Evolutionary conservation across 2,113 vertebrate species (phyloP), one percentile per base, ranked within the genome.

Genomic region (Toxotes chatareus): DNA sequence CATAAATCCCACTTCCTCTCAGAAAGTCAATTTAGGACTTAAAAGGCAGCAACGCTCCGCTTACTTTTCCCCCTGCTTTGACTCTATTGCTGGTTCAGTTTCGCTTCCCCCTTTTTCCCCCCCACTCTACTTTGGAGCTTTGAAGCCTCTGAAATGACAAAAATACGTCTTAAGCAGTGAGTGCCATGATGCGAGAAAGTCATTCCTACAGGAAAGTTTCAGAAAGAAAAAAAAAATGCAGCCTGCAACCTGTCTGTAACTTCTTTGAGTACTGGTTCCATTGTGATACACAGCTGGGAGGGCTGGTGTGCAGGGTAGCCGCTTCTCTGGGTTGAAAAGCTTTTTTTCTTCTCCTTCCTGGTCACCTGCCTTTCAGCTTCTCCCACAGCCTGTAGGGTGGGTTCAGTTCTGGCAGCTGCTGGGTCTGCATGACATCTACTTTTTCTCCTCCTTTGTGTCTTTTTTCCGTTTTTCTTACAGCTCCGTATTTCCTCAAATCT

Each of bases 21-120:
- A 88, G 83, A 93, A 93, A 93, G 92, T 94, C 91, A 92, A 91
- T 93, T 93, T 93, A 85, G 78, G 88, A 91, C 88, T 93, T 93
- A 89, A 93, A 93, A 91, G 89, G 89, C 88, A 79, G 83, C 71
- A 36, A 81, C 49, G 73, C 90, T 82, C 79, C 31, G 69, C 89
- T 84, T 79, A 73, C 76, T 84, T 27, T 67, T 73, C 62, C 64
- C 62, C 73, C 66, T 53, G 55, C 64, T 87, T 77, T 36, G 44
- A 77, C 75, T 86, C 73, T 53, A 66, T 80, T n/a, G 27, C 73
- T 14, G 44, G 70, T 80, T 82, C 84, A 80, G 75, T 86, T 83
- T 83, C 85, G 74, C 84, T 74, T 56, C 61, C 14, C 11, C 16
- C 38, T 16, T 9, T 31, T 7, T 27, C 27, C 27, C 27, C 27